Conservation (phyloP, 2,113 vertebrate species). For the Amblyopsis rosae region DNA sequence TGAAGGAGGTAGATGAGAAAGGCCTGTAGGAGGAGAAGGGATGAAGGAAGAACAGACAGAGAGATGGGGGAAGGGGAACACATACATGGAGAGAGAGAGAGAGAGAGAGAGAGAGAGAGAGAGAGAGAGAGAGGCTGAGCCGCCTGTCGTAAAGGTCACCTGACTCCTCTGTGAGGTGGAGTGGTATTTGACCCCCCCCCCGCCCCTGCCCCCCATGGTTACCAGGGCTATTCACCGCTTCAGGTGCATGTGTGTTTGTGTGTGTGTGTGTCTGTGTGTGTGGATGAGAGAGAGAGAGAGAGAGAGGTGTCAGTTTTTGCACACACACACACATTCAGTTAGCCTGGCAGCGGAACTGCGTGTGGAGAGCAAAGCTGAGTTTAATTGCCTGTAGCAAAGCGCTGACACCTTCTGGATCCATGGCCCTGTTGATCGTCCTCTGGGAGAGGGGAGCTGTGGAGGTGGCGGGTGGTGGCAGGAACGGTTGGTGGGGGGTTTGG, state of each 20-base stretch:
- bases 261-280: constrained; percentile 22
- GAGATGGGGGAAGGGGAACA: constrained; percentile 32
- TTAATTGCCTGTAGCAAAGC: constrained; percentile 73
- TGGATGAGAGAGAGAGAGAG: no score
- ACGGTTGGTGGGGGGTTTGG: no score
- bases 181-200: constrained; percentile 72
- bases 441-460: constrained; percentile 22
- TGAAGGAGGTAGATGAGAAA: constrained; percentile 29
- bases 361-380: constrained; percentile 46
- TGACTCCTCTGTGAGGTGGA: constrained; percentile 71
- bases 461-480: background rate
- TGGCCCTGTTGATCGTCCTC: constrained; percentile 43
- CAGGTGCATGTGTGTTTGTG: constrained; percentile 13
- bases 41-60: no score
- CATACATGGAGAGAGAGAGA: no score
- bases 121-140: background rate
- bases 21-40: background rate
- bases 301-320: background rate
- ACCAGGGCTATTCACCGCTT: constrained; percentile 48
- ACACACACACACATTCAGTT: background rate
- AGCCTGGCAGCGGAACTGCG: constrained; percentile 2
- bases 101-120: constrained; percentile 30
- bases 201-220: constrained; percentile 45
- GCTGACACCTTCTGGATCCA: constrained; percentile 62
- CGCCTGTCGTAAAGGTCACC: constrained; percentile 71